Evolutionary conservation across 2,797 vertebrate genomes (phyloP).

Genomic region (Dicrostonyx torquatus): DNA sequence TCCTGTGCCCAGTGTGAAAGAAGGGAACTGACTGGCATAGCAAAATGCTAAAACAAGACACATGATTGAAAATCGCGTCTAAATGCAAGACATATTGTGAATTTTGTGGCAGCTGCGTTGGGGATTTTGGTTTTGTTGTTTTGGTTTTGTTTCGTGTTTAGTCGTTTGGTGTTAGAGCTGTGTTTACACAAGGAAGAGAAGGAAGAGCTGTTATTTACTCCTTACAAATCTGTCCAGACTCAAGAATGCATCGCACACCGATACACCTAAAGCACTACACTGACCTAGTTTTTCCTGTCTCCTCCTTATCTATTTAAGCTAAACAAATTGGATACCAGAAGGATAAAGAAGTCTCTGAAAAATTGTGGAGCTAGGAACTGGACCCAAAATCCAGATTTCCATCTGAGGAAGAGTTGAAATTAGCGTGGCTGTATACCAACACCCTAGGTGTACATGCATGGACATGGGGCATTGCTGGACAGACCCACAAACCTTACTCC

Average conservation of each 20-base stretch:
- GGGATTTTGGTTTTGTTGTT: neutral
- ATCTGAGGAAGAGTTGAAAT: neutral
- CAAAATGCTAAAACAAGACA: neutral
- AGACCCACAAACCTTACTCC: neutral
- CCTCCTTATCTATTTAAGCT: neutral
- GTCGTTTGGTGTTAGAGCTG: neutral
- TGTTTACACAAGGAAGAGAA: neutral
- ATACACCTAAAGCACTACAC: neutral
- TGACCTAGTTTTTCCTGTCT: conserved; percentile 16
- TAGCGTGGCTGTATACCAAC: neutral
- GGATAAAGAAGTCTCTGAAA: conserved; percentile 2
- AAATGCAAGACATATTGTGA: neutral
- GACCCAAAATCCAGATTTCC: neutral
- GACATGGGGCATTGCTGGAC: fast-evolving
- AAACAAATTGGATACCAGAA: conserved; percentile 21
- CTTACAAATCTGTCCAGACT: neutral
- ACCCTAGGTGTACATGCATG: neutral
- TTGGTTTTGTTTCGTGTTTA: neutral
- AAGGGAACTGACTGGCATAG: neutral
- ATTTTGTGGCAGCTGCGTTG: neutral
- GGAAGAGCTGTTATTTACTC: neutral
- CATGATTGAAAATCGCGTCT: neutral
- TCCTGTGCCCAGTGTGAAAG: neutral
- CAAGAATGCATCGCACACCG: neutral
- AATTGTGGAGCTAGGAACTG: neutral